Evolutionary conservation across 2,888 invertebrate species (phyloP).

Genomic region (Cetonia aurata): DNA sequence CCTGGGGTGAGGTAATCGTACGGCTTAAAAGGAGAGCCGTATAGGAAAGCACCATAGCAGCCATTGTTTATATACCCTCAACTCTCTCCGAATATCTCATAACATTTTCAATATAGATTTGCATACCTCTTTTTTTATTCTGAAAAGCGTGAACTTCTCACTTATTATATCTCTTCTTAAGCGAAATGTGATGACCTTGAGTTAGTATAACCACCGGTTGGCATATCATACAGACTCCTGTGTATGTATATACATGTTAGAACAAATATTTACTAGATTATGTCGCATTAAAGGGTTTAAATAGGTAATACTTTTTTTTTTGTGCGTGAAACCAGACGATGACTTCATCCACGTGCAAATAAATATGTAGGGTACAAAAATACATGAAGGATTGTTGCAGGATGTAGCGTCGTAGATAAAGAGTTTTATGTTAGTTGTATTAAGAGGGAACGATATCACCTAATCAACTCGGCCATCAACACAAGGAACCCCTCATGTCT

Average conservation of each 20-base stretch:
- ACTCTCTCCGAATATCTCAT: no score
- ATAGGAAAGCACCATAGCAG: neutral
- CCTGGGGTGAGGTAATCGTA: constrained; percentile 53
- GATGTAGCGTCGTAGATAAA: constrained; percentile 11
- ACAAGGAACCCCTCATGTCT: no score
- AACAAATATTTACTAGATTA: constrained; percentile 31
- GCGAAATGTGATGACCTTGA: neutral
- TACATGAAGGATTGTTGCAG: neutral
- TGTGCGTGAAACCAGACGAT: constrained; percentile 17
- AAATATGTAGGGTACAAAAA: constrained; percentile 8
- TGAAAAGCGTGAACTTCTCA: neutral
- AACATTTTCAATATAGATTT: no score
- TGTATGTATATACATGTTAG: neutral
- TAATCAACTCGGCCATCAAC: no score
- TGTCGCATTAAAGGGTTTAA: constrained; percentile 28
- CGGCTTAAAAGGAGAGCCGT: neutral
- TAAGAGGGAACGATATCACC: no score
- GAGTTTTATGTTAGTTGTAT: neutral
- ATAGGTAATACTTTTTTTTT: constrained; percentile 4
- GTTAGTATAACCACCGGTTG: neutral
- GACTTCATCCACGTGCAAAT: constrained; percentile 24
- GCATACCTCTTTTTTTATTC: no score
- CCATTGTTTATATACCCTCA: constrained; percentile 25
- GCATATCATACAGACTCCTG: neutral
- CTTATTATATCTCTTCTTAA: no score